Percentiles rank a stretch among this genome's conserved stretches.
These are phyloP conservation scores for Acanthurus tractus DNA, from an alignment of 2,797 vertebrate species.

Conservation along the genomic window DNA sequence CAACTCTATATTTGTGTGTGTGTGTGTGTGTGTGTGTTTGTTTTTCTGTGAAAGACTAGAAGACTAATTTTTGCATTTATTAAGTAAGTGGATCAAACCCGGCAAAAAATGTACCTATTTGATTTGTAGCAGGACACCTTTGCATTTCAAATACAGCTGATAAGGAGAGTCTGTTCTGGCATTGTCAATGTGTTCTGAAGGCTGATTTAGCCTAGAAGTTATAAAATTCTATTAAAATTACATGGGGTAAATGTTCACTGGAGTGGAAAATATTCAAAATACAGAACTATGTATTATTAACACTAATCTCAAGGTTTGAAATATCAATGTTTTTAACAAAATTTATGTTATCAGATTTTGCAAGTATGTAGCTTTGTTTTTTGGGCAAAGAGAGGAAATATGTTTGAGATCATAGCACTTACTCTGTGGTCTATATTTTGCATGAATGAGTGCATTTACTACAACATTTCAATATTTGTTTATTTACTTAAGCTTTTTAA, in stretches of 20 bases:
- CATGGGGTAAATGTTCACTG: not conserved
- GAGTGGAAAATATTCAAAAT: not conserved
- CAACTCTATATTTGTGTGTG: not conserved
- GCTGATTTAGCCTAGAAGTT: not conserved
- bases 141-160: not conserved
- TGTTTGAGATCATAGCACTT: conserved; percentile 14
- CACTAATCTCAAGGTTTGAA: not conserved
- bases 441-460: not conserved
- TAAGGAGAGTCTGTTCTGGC: not conserved
- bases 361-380: conserved; percentile 7
- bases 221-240: not conserved
- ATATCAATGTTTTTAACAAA: not conserved
- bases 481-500: not conserved
- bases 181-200: not conserved
- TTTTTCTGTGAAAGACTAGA: not conserved
- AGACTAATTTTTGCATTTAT: not conserved
- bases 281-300: not conserved
- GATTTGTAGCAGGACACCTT: not conserved
- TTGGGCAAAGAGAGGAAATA: conserved; percentile 61
- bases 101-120: not conserved
- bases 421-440: not conserved
- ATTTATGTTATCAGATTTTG: not conserved
- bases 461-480: not conserved
- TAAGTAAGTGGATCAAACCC: not conserved
- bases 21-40: not conserved